Conservation (phyloP, 2,888 invertebrate genomes). For the Tridacna gigas region DNA sequence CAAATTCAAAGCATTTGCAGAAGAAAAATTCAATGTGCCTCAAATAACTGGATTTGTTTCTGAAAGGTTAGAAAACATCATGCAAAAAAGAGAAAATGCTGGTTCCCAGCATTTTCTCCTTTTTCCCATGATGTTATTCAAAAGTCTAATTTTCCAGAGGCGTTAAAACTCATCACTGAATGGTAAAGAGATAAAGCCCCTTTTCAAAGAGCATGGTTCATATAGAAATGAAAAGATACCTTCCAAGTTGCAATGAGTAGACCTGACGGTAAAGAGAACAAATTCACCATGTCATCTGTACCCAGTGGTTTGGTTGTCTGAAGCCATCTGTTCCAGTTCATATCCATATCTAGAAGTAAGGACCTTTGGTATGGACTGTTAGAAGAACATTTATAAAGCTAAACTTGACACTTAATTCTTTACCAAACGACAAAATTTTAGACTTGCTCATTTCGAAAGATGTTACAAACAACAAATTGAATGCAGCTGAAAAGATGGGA, state of each 20-base stretch:
- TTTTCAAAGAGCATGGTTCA: not conserved
- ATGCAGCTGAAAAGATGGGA: too few relatives aligned
- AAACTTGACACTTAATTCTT: too few relatives aligned
- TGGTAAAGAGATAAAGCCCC: not conserved
- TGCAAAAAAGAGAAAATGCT: too few relatives aligned
- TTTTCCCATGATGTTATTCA: too few relatives aligned
- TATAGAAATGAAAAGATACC: conserved; percentile 54
- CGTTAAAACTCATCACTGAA: not conserved
- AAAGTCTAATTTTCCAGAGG: not conserved
- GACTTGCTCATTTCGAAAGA: too few relatives aligned
- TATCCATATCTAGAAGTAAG: conserved; percentile 66
- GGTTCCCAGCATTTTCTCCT: not conserved
- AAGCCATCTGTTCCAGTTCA: conserved; percentile 68
- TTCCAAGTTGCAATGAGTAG: conserved; percentile 77
- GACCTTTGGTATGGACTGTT: conserved; percentile 79
- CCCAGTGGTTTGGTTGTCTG: conserved; percentile 64
- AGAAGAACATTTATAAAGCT: not conserved
- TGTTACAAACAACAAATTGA: too few relatives aligned
- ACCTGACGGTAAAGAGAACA: conserved; percentile 69
- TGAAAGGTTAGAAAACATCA: too few relatives aligned
- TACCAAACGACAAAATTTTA: too few relatives aligned
- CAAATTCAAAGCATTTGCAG: too few relatives aligned
- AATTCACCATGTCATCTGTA: conserved; percentile 71
- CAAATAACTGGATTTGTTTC: too few relatives aligned
- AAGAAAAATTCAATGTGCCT: too few relatives aligned